phyloP scores from a whole-genome alignment of 2,797 vertebrate genomes.

The Hippoglossus hippoglossus region DNA sequence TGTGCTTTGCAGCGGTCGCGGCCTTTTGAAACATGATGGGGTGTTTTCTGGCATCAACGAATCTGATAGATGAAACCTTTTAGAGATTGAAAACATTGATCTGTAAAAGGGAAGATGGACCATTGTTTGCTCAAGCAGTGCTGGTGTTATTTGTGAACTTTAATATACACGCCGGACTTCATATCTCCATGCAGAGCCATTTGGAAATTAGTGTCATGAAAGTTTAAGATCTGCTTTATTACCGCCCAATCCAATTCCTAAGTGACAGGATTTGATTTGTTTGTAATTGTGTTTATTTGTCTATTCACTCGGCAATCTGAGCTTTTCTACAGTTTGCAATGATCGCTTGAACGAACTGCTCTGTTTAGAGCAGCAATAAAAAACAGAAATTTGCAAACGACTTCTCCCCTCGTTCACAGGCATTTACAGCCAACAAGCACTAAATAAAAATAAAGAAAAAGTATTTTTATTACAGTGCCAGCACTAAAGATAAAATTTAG shows the following conservation, averaged over 20 bases:
- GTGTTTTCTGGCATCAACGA: slow-evolving; percentile 51
- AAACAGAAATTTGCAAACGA: slow-evolving; percentile 54
- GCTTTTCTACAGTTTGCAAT: slow-evolving; percentile 43
- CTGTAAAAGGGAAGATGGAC: slow-evolving; percentile 33
- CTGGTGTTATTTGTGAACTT: slow-evolving; percentile 31
- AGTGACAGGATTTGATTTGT: slow-evolving; percentile 62
- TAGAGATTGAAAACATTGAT: slow-evolving; percentile 29
- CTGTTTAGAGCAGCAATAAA: slow-evolving; percentile 53
- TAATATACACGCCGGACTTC: slow-evolving; percentile 31
- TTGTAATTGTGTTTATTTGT: slow-evolving; percentile 49
- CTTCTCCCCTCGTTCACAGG: slow-evolving; percentile 24
- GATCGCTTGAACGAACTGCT: slow-evolving; percentile 49
- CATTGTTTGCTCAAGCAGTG: slow-evolving; percentile 10
- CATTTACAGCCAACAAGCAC: slow-evolving; percentile 31
- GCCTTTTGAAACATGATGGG: slow-evolving; percentile 57
- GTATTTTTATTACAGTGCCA: slow-evolving; percentile 16
- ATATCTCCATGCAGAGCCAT: slow-evolving; percentile 39
- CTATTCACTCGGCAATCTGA: slow-evolving; percentile 46
- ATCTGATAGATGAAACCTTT: slow-evolving; percentile 49
- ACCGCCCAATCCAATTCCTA: slow-evolving; percentile 50
- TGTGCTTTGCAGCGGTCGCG: slow-evolving; percentile 45
- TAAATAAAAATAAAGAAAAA: slow-evolving; percentile 35
- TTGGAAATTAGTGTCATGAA: slow-evolving; percentile 54
- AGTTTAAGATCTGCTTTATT: slow-evolving; percentile 60
- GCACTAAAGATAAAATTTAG: slow-evolving; percentile 35